phyloP scores from a whole-genome alignment of 2,113 vertebrate species.

The Chaetura pelagica region DNA sequence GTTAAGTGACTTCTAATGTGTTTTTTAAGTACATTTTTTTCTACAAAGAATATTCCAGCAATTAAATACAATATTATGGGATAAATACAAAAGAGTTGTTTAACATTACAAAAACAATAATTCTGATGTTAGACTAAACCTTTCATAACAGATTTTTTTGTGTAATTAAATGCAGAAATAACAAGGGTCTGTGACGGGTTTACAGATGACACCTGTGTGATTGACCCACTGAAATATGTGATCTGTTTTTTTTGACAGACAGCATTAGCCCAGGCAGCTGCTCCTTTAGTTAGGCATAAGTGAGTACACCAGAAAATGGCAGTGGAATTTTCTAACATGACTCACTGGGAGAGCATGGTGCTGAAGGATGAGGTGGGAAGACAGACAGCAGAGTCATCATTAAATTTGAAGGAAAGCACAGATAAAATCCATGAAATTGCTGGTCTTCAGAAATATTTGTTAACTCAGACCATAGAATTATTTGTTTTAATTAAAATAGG shows the following conservation, averaged over 20 bases:
- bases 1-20: background rate
- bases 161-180: background rate
- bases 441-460: background rate
- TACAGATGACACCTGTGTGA: background rate
- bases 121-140: background rate
- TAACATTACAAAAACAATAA: background rate
- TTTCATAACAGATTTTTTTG: background rate
- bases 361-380: slow-evolving; percentile 18
- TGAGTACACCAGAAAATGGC: background rate
- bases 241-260: background rate
- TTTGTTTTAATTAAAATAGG: slow-evolving; percentile 1
- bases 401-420: slow-evolving; percentile 8
- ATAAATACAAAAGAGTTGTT: background rate
- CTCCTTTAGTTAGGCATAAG: background rate
- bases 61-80: background rate
- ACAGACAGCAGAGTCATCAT: slow-evolving; percentile 15
- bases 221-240: background rate
- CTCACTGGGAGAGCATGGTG: background rate
- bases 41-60: background rate
- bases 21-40: background rate
- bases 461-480: background rate
- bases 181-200: background rate
- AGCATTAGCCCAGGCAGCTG: background rate
- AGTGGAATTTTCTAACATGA: slow-evolving; percentile 25
- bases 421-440: background rate